Conservation (phyloP, 2,113 vertebrate genomes). For the Thinocorus orbignyianus region DNA sequence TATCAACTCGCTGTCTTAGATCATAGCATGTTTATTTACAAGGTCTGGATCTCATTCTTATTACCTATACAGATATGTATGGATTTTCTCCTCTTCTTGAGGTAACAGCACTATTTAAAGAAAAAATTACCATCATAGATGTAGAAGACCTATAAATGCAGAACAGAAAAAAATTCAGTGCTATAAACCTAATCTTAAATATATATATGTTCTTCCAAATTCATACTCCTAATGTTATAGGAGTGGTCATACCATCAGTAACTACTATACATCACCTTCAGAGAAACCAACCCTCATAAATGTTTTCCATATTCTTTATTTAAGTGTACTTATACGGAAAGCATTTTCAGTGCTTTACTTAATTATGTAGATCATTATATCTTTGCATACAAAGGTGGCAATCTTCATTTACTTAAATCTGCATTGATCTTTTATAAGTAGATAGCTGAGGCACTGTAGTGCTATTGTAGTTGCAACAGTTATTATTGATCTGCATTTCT, state of each 20-base stretch:
- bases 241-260: neutral
- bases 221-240: neutral
- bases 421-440: neutral
- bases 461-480: neutral
- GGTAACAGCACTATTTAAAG: neutral
- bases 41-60: neutral
- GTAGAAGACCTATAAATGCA: neutral
- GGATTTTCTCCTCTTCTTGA: neutral
- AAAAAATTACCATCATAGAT: neutral
- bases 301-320: neutral
- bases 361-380: neutral
- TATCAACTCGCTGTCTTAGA: neutral
- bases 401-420: neutral
- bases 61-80: neutral
- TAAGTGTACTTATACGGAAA: neutral
- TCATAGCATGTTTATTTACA: neutral
- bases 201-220: neutral
- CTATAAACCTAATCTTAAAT: neutral
- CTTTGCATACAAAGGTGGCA: neutral
- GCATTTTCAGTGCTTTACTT: neutral
- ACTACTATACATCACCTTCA: neutral
- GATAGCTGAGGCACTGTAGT: neutral
- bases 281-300: neutral
- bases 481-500: neutral
- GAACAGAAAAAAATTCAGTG: neutral